A percentile compares a stretch with the other conserved stretches of the same genome.
Conservation (phyloP, 1,140 invertebrate species). For the Drosophila athabasca region DNA sequence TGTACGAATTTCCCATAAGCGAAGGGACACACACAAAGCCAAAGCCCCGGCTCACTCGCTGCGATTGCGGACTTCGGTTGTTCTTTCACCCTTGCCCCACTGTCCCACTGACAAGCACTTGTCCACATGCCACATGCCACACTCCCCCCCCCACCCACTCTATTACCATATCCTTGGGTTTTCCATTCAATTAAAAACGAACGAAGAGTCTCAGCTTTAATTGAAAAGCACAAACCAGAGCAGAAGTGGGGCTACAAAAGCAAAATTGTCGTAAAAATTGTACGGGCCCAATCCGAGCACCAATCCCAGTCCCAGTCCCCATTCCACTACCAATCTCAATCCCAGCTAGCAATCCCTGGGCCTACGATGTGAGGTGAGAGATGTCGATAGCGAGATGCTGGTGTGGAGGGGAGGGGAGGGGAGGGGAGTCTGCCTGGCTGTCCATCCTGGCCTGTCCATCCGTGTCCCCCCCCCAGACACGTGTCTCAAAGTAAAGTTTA, state of each 20-base stretch:
- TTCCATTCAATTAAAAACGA: constrained; percentile 71
- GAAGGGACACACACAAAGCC: too few species aligned
- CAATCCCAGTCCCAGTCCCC: neutral
- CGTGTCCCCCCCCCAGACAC: constrained; percentile 51
- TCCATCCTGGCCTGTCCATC: constrained; percentile 3
- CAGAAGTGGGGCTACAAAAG: constrained; percentile 7
- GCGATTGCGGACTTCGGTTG: too few species aligned
- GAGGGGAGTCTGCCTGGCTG: too few species aligned
- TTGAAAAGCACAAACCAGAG: constrained; percentile 65
- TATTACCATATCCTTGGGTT: constrained; percentile 17
- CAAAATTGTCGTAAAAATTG: constrained; percentile 64
- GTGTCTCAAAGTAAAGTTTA: constrained; percentile 79
- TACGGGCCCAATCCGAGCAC: constrained; percentile 14
- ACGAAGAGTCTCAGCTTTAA: constrained; percentile 55
- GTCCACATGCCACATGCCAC: too few species aligned
- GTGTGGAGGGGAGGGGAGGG: neutral
- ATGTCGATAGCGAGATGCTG: constrained; percentile 36
- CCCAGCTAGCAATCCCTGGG: too few species aligned
- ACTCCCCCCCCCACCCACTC: too few species aligned
- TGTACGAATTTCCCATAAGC: too few species aligned
- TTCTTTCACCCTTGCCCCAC: too few species aligned
- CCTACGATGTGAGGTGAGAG: neutral
- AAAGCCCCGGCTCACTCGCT: too few species aligned
- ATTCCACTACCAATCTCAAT: too few species aligned
- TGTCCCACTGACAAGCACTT: too few species aligned